Evolutionary conservation across 2,888 invertebrate species (phyloP).

Genomic region (Emmelina monodactyla): DNA sequence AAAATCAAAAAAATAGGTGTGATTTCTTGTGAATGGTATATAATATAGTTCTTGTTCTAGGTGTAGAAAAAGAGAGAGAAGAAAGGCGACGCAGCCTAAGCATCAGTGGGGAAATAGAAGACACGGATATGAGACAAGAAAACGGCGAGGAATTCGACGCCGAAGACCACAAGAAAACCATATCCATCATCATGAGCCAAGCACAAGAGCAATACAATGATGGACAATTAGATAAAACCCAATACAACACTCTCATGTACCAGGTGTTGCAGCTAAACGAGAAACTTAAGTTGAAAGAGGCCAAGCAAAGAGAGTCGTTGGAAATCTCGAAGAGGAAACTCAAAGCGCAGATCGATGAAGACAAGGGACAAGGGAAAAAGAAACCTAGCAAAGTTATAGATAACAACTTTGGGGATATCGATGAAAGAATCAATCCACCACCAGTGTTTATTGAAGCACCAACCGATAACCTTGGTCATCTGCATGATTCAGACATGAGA

Average conservation of each 20-base stretch:
- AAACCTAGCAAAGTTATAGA: conserved; percentile 29
- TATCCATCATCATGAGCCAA: conserved; percentile 80
- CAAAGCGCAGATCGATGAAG: conserved; percentile 40
- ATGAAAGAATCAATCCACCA: conserved; percentile 50
- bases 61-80: conserved; percentile 56
- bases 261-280: conserved; percentile 83
- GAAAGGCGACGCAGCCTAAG: conserved; percentile 61
- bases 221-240: conserved; percentile 76
- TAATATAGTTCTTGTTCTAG: conserved; percentile 20
- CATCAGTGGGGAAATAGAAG: conserved; percentile 31
- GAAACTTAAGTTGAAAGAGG: conserved; percentile 76
- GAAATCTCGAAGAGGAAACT: conserved; percentile 61
- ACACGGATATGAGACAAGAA: conserved; percentile 59
- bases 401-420: conserved; percentile 56
- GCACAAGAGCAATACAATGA: conserved; percentile 81
- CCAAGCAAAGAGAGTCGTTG: conserved; percentile 73
- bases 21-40: conserved; percentile 1
- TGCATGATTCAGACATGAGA: conserved; percentile 51
- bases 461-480: conserved; percentile 31
- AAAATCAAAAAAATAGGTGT: not conserved
- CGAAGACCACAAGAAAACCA: conserved; percentile 69
- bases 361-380: conserved; percentile 54
- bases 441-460: conserved; percentile 33
- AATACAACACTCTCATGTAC: conserved; percentile 78
- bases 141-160: conserved; percentile 59